phyloP scores from a whole-genome alignment of 2,797 vertebrate genomes.

The Oophaga sylvatica region DNA sequence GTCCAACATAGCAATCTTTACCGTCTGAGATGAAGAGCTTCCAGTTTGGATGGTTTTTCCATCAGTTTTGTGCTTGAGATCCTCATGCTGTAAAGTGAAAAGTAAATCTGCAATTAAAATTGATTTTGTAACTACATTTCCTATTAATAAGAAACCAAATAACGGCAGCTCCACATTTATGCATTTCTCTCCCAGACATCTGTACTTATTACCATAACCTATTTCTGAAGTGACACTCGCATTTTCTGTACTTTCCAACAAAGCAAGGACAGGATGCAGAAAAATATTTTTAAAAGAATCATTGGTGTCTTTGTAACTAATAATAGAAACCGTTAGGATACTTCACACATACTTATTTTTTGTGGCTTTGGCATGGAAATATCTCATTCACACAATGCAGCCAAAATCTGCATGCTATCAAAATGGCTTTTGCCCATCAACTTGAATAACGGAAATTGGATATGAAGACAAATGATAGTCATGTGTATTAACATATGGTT shows the following conservation, averaged over 20 bases:
- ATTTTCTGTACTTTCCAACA: background rate
- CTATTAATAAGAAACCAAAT: background rate
- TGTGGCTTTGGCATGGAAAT: background rate
- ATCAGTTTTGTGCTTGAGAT: constrained; percentile 19
- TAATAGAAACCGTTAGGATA: constrained; percentile 10
- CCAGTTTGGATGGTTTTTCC: constrained; percentile 8
- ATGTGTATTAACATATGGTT: background rate
- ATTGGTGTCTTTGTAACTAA: background rate
- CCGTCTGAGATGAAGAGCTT: constrained; percentile 25
- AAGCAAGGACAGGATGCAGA: background rate
- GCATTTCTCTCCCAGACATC: background rate
- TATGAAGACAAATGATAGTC: background rate
- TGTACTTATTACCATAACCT: background rate
- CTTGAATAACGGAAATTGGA: background rate
- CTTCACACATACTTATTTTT: constrained; percentile 3
- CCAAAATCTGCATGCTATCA: background rate
- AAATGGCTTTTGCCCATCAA: background rate
- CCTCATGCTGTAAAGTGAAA: constrained; percentile 35
- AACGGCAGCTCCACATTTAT: background rate
- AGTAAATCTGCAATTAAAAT: background rate
- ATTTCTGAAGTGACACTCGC: background rate
- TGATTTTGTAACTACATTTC: background rate
- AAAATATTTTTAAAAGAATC: background rate
- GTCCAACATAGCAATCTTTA: constrained; percentile 6
- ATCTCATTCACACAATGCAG: background rate